Evolutionary conservation across 2,113 vertebrate genomes (phyloP).

Genomic region (Rhynchomys soricoides): DNA sequence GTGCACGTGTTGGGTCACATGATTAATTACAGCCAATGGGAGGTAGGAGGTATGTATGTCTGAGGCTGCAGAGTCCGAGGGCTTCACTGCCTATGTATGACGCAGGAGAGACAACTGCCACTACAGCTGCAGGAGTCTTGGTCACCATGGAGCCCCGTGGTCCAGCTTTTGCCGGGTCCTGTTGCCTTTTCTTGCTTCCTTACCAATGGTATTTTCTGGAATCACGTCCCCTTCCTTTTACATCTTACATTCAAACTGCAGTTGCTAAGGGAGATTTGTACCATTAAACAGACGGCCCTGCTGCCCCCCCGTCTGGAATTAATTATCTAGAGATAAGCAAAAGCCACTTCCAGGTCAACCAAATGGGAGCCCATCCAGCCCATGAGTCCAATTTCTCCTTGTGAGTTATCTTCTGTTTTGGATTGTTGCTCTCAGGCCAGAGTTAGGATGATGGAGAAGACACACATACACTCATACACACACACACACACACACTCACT

Average conservation of each 20-base stretch:
- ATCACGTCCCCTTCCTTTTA: not conserved
- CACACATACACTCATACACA: not conserved
- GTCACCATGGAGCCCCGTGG: not conserved
- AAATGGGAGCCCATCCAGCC: not conserved
- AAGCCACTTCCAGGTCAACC: not conserved
- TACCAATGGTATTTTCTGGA: not conserved
- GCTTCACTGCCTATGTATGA: not conserved
- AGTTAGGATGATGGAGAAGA: not conserved
- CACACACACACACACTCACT: no score
- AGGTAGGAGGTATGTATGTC: no score
- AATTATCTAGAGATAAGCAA: constrained; percentile 7
- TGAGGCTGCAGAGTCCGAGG: not conserved
- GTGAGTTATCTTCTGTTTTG: not conserved
- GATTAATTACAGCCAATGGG: not conserved
- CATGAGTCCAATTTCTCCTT: not conserved
- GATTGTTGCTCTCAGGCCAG: not conserved
- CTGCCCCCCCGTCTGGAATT: not conserved
- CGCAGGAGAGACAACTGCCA: not conserved
- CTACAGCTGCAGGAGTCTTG: not conserved
- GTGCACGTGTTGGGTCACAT: not conserved
- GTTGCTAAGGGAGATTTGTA: not conserved
- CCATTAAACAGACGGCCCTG: not conserved
- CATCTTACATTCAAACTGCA: not conserved
- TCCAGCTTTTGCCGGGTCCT: not conserved
- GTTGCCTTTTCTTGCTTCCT: not conserved